Evolutionary conservation across 37 sponge, comb jelly and placozoan genomes (phyloP).

Genomic region (Mnemiopsis leidyi): DNA sequence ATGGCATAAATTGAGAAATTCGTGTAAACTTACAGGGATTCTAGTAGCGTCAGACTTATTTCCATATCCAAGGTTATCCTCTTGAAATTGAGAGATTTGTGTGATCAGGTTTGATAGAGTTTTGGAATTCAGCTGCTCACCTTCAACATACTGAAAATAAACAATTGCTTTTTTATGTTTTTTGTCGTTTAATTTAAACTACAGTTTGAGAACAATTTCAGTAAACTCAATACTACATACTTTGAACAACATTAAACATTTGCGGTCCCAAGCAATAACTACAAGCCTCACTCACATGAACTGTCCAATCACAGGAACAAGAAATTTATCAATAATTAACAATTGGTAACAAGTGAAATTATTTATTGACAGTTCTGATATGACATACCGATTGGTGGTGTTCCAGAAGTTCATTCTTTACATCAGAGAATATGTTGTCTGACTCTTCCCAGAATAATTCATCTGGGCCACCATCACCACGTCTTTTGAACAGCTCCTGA

Average conservation of each 20-base stretch:
- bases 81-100: slow-evolving; percentile 37
- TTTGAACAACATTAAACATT: too few relatives aligned
- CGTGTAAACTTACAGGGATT: neutral
- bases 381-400: neutral
- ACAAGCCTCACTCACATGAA: too few relatives aligned
- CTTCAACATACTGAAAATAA: slow-evolving; percentile 47
- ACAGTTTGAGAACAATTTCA: too few relatives aligned
- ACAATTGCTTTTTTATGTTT: too few relatives aligned
- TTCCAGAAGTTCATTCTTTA: slow-evolving; percentile 13
- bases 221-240: too few relatives aligned
- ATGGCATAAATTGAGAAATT: neutral
- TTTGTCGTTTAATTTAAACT: too few relatives aligned
- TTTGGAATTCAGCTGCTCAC: slow-evolving; percentile 56
- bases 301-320: too few relatives aligned
- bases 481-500: slow-evolving; percentile 48
- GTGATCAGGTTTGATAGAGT: slow-evolving; percentile 4
- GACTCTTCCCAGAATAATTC: slow-evolving; percentile 57
- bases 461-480: slow-evolving; percentile 62
- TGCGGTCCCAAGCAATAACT: too few relatives aligned
- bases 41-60: neutral
- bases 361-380: neutral
- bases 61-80: slow-evolving; percentile 50
- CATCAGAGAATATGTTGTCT: slow-evolving; percentile 28
- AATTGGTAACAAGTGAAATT: too few relatives aligned
- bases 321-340: too few relatives aligned